A percentile compares a stretch with the other conserved stretches of the same genome.
Evolutionary conservation across 2,113 vertebrate genomes (phyloP).

Genomic region (Lucifuga dentata): DNA sequence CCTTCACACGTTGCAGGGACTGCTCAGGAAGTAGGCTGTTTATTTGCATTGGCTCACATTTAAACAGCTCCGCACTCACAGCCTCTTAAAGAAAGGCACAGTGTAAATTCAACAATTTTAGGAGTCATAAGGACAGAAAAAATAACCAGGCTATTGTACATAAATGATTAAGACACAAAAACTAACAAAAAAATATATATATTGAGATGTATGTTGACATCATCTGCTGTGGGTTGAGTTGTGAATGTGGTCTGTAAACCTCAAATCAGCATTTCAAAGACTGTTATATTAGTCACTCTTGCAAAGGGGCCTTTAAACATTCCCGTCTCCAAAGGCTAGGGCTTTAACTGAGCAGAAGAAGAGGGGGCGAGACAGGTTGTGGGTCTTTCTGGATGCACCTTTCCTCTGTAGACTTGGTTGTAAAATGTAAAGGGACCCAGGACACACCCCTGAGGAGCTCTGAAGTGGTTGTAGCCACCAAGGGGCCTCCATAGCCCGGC

Average conservation of each 20-base stretch:
- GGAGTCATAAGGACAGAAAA: constrained; percentile 69
- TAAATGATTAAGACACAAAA: constrained; percentile 76
- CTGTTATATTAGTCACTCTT: constrained; percentile 51
- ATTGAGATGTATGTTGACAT: constrained; percentile 47
- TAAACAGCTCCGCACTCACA: constrained; percentile 69
- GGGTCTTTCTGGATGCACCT: constrained; percentile 72
- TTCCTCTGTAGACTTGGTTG: constrained; percentile 77
- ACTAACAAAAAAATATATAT: constrained; percentile 69
- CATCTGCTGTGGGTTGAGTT: constrained; percentile 47
- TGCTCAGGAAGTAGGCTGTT: constrained; percentile 75
- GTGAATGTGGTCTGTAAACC: constrained; percentile 61
- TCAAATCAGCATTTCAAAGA: constrained; percentile 45
- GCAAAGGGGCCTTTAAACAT: constrained; percentile 64
- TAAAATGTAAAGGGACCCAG: constrained; percentile 77
- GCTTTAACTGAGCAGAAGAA: constrained; percentile 70
- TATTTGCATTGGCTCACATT: constrained; percentile 76
- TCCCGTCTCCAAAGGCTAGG: constrained; percentile 63
- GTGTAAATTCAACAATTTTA: constrained; percentile 77
- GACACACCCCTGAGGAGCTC: constrained; percentile 77
- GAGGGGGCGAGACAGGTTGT: constrained; percentile 54
- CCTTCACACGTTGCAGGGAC: constrained; percentile 53
- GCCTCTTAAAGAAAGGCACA: constrained; percentile 70
- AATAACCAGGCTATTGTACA: constrained; percentile 75
- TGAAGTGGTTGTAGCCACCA: constrained; percentile 75
- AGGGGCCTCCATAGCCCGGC: constrained; percentile 74